Percentiles rank a stretch among this genome's conserved stretches.
Evolutionary conservation across 1,140 invertebrate genomes (phyloP).

Genomic region (Theocolax elegans): DNA sequence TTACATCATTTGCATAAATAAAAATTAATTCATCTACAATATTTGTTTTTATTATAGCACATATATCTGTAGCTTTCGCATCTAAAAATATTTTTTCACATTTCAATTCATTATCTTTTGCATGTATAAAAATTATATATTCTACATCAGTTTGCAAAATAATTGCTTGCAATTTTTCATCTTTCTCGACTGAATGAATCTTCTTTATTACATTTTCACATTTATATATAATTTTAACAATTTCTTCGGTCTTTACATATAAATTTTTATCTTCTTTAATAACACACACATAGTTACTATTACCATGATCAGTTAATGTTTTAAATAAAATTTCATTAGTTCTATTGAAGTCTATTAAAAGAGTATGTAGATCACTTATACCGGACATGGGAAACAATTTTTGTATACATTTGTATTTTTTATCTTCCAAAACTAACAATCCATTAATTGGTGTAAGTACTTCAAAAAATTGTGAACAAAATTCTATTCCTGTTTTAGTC

Average conservation of each 20-base stretch:
- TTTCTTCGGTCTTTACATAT: conserved; percentile 36
- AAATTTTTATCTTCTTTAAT: conserved; percentile 48
- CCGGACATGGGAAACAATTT: conserved; percentile 30
- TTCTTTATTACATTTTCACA: conserved; percentile 44
- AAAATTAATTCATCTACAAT: conserved; percentile 49
- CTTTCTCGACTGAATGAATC: conserved; percentile 47
- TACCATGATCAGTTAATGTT: conserved; percentile 26
- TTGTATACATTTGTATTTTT: conserved; percentile 44
- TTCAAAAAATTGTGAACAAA: conserved; percentile 50
- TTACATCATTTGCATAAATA: conserved; percentile 47
- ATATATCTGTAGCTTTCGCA: conserved; percentile 41
- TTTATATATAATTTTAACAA: conserved; percentile 47
- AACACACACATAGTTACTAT: conserved; percentile 46
- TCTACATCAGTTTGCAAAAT: conserved; percentile 46
- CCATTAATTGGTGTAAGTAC: conserved; percentile 44
- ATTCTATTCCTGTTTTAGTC: conserved; percentile 50
- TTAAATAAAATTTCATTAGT: conserved; percentile 36
- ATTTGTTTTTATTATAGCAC: conserved; percentile 41
- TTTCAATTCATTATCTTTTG: conserved; percentile 37
- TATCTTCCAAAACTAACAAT: conserved; percentile 51
- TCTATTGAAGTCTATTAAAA: conserved; percentile 36
- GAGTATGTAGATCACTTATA: conserved; percentile 26
- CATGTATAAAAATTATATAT: conserved; percentile 48
- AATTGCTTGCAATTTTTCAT: conserved; percentile 45
- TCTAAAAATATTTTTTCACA: conserved; percentile 50